These are phyloP conservation scores for Osedax frankpressi DNA, from an alignment of 2,888 invertebrate species.

Conservation along the genomic window DNA sequence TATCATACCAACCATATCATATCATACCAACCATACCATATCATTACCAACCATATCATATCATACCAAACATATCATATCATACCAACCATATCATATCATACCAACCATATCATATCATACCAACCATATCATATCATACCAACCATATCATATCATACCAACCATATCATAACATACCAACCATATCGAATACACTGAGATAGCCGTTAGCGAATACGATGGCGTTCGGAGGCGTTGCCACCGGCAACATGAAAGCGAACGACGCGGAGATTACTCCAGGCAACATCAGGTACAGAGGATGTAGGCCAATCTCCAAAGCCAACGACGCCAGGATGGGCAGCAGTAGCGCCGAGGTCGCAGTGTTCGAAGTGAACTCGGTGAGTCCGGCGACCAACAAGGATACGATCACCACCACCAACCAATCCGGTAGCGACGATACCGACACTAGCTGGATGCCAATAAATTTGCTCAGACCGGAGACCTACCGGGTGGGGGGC, in stretches of 20 bases:
- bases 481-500: slow-evolving; percentile 3
- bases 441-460: slow-evolving; percentile 22
- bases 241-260: slow-evolving; percentile 82
- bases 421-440: slow-evolving; percentile 49
- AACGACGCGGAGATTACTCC: slow-evolving; percentile 76
- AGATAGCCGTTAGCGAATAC: slow-evolving; percentile 54
- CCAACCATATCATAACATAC: slow-evolving; percentile 15
- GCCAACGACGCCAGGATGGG: slow-evolving; percentile 55
- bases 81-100: too few relatives aligned
- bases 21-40: too few relatives aligned
- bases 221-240: slow-evolving; percentile 86
- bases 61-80: too few relatives aligned
- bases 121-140: background rate
- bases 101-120: too few relatives aligned
- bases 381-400: slow-evolving; percentile 67
- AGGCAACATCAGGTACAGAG: slow-evolving; percentile 76
- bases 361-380: slow-evolving; percentile 78
- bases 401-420: slow-evolving; percentile 63
- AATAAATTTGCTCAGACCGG: slow-evolving; percentile 26
- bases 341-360: slow-evolving; percentile 70
- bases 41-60: too few relatives aligned
- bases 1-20: too few relatives aligned
- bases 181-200: slow-evolving; percentile 45
- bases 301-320: slow-evolving; percentile 61
- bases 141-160: background rate